Evolutionary conservation across 1,140 invertebrate genomes (phyloP).

Genomic region (Trichonephila clavipes): DNA sequence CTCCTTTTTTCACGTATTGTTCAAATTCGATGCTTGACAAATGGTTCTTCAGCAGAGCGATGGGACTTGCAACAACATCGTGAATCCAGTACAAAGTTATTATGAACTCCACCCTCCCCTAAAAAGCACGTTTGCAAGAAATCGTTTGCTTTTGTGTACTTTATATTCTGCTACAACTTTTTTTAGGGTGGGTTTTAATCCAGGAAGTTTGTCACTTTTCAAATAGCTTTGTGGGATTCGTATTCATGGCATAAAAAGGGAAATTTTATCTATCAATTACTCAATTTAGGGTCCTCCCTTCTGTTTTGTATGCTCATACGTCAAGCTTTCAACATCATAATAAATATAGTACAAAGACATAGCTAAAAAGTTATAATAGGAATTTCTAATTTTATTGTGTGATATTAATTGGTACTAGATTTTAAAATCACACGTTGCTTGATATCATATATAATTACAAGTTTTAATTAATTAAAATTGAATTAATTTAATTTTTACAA

Average conservation of each 20-base stretch:
- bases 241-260: not conserved
- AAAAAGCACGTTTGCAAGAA: not conserved
- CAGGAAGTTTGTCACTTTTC: slow-evolving; percentile 68
- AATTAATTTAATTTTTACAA: too few species aligned
- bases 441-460: too few species aligned
- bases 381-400: too few species aligned
- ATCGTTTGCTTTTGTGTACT: not conserved
- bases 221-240: not conserved
- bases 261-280: slow-evolving; percentile 63
- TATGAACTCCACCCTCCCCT: slow-evolving; percentile 61
- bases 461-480: too few species aligned
- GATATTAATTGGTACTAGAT: too few species aligned
- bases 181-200: slow-evolving; percentile 51
- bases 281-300: slow-evolving; percentile 38
- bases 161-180: slow-evolving; percentile 54
- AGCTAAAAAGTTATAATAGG: too few species aligned
- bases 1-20: slow-evolving; percentile 54
- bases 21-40: slow-evolving; percentile 62
- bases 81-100: slow-evolving; percentile 45
- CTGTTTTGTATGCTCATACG: not conserved
- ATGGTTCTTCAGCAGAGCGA: slow-evolving; percentile 39
- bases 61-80: slow-evolving; percentile 23
- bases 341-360: too few species aligned
- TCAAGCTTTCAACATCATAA: too few species aligned
- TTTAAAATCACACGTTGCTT: too few species aligned